Percentiles rank a stretch among this genome's conserved stretches.
Conservation (phyloP, 2,888 invertebrate genomes). For the Stenodera caucasica region DNA sequence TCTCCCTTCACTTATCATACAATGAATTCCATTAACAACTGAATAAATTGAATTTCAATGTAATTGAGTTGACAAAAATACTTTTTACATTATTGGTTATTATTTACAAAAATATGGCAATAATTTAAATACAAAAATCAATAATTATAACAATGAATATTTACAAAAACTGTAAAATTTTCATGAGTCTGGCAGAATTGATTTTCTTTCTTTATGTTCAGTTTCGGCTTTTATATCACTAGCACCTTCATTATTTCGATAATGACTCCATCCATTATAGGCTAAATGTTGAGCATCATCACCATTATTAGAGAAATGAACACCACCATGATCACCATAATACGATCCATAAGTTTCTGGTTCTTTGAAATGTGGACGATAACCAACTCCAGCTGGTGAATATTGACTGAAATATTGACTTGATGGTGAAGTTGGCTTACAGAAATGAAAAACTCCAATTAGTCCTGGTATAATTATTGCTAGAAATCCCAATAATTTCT, state of each 20-base stretch:
- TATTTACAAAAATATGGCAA: background rate
- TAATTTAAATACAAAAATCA: conserved; percentile 21
- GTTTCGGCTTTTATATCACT: conserved; percentile 54
- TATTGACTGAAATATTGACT: conserved; percentile 62
- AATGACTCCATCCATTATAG: conserved; percentile 72
- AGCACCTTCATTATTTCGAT: conserved; percentile 59
- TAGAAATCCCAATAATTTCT: conserved; percentile 79
- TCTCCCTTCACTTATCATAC: no score
- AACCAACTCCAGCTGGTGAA: conserved; percentile 73
- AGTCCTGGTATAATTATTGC: conserved; percentile 79
- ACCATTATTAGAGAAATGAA: conserved; percentile 68
- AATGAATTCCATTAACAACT: no score
- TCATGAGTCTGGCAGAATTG: conserved; percentile 54
- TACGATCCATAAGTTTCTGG: conserved; percentile 46
- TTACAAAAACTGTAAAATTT: conserved; percentile 4
- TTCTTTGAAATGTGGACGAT: conserved; percentile 60
- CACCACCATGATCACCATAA: conserved; percentile 53
- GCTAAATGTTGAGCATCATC: conserved; percentile 71
- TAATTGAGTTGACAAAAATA: no score
- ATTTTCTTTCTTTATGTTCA: conserved; percentile 47
- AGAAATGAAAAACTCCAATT: conserved; percentile 83
- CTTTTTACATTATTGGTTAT: background rate
- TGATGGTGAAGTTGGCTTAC: conserved; percentile 66
- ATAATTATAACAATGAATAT: conserved; percentile 9
- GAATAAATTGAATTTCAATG: no score